Conservation (phyloP, 2,797 vertebrate genomes). For the Pipistrellus kuhlii region DNA sequence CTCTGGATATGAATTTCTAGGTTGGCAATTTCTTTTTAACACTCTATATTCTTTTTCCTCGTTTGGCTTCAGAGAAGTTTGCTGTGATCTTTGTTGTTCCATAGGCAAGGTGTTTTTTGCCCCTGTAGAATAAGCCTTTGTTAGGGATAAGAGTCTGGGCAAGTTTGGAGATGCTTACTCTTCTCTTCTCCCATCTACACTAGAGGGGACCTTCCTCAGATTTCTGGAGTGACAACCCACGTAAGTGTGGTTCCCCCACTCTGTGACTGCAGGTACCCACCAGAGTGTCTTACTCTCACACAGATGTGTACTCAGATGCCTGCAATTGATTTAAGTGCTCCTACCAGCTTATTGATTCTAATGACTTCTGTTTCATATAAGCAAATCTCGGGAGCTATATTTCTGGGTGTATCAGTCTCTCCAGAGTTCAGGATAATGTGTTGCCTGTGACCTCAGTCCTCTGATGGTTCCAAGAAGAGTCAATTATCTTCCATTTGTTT, state of each 20-base stretch:
- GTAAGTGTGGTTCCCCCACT: not conserved
- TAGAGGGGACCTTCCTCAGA: not conserved
- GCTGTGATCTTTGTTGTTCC: not conserved
- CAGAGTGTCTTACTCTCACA: not conserved
- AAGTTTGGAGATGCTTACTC: not conserved
- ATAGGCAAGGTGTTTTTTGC: not conserved
- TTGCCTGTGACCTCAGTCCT: not conserved
- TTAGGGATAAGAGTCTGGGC: not conserved
- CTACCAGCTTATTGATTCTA: not conserved
- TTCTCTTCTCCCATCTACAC: not conserved
- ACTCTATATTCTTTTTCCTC: not conserved
- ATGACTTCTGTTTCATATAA: not conserved
- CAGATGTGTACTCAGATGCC: not conserved
- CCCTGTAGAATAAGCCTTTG: not conserved
- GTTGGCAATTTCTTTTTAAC: not conserved
- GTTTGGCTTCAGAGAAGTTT: not conserved
- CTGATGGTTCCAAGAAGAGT: conserved; percentile 20
- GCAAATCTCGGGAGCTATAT: not conserved
- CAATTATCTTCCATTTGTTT: not conserved
- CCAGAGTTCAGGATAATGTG: not conserved
- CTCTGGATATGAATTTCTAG: conserved; percentile 4
- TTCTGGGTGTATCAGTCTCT: not conserved
- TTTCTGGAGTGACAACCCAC: not conserved
- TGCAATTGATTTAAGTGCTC: not conserved
- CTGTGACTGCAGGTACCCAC: not conserved